Evolutionary conservation across 2,888 invertebrate species (phyloP), one percentile per base, ranked within the genome.

Genomic region (Dynastes maya): DNA sequence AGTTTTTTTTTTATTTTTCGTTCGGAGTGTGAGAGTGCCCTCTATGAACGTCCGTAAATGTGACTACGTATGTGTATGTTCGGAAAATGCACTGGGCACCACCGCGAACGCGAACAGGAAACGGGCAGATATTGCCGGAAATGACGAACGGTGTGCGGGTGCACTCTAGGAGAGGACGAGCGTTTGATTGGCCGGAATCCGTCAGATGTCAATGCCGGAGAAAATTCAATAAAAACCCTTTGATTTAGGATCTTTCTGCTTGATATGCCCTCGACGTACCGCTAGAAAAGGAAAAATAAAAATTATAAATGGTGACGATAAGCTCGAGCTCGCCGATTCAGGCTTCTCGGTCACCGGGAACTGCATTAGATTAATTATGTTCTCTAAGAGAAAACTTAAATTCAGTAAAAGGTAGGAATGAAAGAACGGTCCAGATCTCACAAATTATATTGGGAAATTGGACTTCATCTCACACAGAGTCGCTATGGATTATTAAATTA

Each of bases 91-190:
- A 37, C 27, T 11, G 49, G 40, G 71, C 58, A 37, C n/a, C 55
- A 51, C 40, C 58, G 37, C 11, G 32, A 16, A 37, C 37, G 22
- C 45, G 65, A 68, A 68, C 55, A 71, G 71, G 58, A 71, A 71
- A 71, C 71, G 55, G 32, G 29, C 55, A 71, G 37, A 55, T 58
- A 71, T 71, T 71, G 37, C 55, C 71, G 71, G 71, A 71, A 71
- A 71, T 71, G 71, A 71, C 32, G 71, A 71, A 37, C 37, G 45
- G 2, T 11, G 61, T 29, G 61, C 27, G 27, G 45, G 27, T 68
- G 71, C 71, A 55, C 58, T 71, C 71, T 55, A 27, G 58, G 29
- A 58, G 37, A 71, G 37, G 22, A 29, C 32, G 16, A 16, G 49
- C 55, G 9, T 58, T 29, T 58, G 55, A 71, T 71, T 71, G 37